A percentile compares a stretch with the other conserved stretches of the same genome.
Evolutionary conservation across 2,797 vertebrate species (phyloP).

Genomic region (Acipenser ruthenus): DNA sequence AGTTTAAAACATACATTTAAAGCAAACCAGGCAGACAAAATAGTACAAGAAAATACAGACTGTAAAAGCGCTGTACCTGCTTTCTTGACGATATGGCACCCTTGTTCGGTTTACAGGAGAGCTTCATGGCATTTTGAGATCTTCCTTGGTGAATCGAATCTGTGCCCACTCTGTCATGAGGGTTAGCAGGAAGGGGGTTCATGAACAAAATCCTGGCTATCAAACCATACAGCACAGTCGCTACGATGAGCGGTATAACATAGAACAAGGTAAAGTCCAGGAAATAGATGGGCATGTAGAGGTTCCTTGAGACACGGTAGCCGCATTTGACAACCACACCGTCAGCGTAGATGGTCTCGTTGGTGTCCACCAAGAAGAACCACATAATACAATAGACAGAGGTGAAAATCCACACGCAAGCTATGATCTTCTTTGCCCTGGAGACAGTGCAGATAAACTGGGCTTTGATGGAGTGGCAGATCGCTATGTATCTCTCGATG

Average conservation of each 20-base stretch:
- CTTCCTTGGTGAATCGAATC: constrained; percentile 53
- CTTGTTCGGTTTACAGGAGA: constrained; percentile 43
- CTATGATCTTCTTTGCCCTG: constrained; percentile 74
- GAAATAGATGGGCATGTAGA: constrained; percentile 83
- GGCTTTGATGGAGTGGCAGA: constrained; percentile 76
- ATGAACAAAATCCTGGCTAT: constrained; percentile 71
- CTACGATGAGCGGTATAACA: constrained; percentile 61
- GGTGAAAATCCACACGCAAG: constrained; percentile 72
- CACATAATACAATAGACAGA: constrained; percentile 78
- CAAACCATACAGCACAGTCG: constrained; percentile 67
- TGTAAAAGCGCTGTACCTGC: constrained; percentile 54
- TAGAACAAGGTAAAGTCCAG: constrained; percentile 80
- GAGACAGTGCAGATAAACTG: constrained; percentile 78
- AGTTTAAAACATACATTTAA: too few relatives aligned
- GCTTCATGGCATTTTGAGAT: constrained; percentile 40
- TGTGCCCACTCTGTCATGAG: constrained; percentile 46
- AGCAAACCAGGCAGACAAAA: too few relatives aligned
- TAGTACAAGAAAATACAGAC: too few relatives aligned
- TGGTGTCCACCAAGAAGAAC: constrained; percentile 81
- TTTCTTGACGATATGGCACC: constrained; percentile 63
- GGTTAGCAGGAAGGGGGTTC: constrained; percentile 55
- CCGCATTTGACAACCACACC: constrained; percentile 70
- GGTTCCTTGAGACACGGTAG: constrained; percentile 71
- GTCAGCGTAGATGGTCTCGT: constrained; percentile 61
- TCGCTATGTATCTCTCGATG: constrained; percentile 77